A percentile compares a stretch with the other conserved stretches of the same genome.
Evolutionary conservation across 2,888 invertebrate species (phyloP).

Genomic region (Leptinotarsa haldemani): DNA sequence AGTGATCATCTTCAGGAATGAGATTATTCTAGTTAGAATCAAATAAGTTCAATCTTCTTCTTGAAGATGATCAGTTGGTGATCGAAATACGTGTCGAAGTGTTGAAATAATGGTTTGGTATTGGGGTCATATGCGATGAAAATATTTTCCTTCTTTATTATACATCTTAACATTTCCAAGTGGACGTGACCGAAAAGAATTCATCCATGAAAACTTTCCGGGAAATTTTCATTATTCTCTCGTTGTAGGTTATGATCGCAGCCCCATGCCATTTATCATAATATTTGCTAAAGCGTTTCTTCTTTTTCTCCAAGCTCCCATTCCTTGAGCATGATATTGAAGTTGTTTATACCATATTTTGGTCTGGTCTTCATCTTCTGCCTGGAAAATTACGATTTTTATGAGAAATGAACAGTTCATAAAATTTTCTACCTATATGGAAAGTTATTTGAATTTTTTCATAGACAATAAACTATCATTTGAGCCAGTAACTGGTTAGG

Average conservation of each 20-base stretch:
- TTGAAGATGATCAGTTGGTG: no score
- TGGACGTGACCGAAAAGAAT: neutral
- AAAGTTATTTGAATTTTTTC: neutral
- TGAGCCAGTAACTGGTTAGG: no score
- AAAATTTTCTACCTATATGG: neutral
- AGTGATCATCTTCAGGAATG: no score
- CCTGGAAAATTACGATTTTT: conserved; percentile 70
- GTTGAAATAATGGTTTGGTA: no score
- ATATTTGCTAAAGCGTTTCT: conserved; percentile 96
- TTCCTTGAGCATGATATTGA: conserved; percentile 90
- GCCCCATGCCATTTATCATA: conserved; percentile 89
- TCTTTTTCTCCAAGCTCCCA: conserved; percentile 92
- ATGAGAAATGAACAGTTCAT: neutral
- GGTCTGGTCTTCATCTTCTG: conserved; percentile 87
- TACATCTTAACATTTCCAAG: neutral
- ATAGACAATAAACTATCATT: no score
- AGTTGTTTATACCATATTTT: conserved; percentile 90
- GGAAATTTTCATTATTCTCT: neutral
- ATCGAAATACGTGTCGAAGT: no score
- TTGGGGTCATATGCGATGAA: no score
- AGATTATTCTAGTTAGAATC: no score
- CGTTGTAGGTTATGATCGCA: conserved; percentile 58
- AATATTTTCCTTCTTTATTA: no score
- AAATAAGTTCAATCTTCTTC: no score
- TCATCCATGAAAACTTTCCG: no score